These are phyloP conservation scores for Urocynchramus pylzowi DNA, from an alignment of 2,113 vertebrate species.

Conservation along the genomic window DNA sequence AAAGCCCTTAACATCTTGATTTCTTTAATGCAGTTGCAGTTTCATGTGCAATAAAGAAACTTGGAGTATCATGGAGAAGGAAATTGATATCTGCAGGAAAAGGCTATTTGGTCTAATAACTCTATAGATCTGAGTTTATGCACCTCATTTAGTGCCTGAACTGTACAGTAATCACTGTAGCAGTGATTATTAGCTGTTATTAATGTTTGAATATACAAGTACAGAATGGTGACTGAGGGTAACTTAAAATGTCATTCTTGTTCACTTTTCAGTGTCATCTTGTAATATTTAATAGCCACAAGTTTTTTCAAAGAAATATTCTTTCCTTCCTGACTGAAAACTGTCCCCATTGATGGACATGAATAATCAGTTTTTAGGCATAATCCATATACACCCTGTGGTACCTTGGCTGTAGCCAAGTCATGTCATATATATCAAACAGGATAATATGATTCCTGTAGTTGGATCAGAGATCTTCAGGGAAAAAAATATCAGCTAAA, in stretches of 20 bases:
- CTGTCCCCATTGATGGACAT: neutral
- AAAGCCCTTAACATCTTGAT: neutral
- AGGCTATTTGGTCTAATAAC: neutral
- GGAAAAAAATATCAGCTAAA: neutral
- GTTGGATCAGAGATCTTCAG: neutral
- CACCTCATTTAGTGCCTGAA: neutral
- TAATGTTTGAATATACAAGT: neutral
- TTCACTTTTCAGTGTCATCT: neutral
- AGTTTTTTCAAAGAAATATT: neutral
- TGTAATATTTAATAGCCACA: neutral
- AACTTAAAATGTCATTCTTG: neutral
- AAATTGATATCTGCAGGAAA: neutral
- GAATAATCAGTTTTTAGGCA: neutral
- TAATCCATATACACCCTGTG: neutral
- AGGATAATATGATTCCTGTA: neutral
- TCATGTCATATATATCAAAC: neutral
- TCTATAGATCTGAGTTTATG: neutral
- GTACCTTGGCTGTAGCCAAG: neutral
- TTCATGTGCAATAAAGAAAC: neutral
- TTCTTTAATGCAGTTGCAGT: neutral
- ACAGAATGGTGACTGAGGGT: neutral
- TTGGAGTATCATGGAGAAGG: neutral
- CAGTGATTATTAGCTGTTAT: neutral
- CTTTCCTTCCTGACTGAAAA: neutral
- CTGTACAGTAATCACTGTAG: neutral